These are phyloP conservation scores for Nothobranchius furzeri DNA, from an alignment of 2,113 vertebrate species.

Conservation along the genomic window DNA sequence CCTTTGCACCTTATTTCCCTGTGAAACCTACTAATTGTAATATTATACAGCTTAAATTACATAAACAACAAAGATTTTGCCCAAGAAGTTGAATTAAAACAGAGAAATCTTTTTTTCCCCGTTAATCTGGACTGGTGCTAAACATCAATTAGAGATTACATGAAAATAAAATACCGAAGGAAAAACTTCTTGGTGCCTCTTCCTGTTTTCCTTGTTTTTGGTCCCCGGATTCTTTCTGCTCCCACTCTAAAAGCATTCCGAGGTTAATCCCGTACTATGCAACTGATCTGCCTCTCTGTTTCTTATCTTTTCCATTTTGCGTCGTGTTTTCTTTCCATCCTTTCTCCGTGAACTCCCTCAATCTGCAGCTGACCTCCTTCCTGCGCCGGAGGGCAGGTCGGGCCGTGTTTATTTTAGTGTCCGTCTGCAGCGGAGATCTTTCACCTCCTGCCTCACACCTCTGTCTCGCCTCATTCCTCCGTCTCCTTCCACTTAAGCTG, in stretches of 20 bases:
- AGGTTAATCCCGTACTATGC: not conserved
- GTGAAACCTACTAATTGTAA: too few relatives aligned
- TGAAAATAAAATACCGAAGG: too few relatives aligned
- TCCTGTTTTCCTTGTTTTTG: not conserved
- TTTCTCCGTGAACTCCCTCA: slow-evolving; percentile 19
- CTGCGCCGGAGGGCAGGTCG: slow-evolving; percentile 13
- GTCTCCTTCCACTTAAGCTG: slow-evolving; percentile 25
- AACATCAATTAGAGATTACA: too few relatives aligned
- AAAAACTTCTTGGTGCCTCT: not conserved
- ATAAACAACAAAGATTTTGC: too few relatives aligned
- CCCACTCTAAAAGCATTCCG: not conserved
- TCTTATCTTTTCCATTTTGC: rapidly evolving
- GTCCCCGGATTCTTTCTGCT: not conserved
- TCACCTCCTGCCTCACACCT: slow-evolving; percentile 31
- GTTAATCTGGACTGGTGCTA: too few relatives aligned
- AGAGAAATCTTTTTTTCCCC: too few relatives aligned
- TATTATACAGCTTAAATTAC: too few relatives aligned
- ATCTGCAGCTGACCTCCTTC: slow-evolving; percentile 18
- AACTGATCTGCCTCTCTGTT: slow-evolving; percentile 5
- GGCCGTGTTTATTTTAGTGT: slow-evolving; percentile 43
- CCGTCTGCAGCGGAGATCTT: slow-evolving; percentile 28
- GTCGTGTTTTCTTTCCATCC: slow-evolving; percentile 1
- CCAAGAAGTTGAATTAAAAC: too few relatives aligned
- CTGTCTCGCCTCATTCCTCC: slow-evolving; percentile 32
- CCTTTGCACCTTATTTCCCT: too few relatives aligned